These are phyloP conservation scores for Neodiprion virginianus DNA, from an alignment of 1,140 invertebrate genomes.

Conservation along the genomic window DNA sequence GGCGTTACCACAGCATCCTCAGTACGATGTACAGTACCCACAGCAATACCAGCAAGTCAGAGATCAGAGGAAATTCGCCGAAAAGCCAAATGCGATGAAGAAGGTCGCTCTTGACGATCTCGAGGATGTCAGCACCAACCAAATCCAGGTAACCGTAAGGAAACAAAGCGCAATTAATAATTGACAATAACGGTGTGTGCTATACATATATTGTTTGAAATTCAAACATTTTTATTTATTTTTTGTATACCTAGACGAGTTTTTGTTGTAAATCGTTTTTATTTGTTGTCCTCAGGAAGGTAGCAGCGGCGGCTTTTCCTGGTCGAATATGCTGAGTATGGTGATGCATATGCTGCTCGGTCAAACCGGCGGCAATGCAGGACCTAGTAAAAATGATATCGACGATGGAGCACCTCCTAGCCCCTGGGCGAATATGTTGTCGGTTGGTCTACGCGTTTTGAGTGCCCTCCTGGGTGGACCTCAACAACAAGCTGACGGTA, in stretches of 20 bases:
- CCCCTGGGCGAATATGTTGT: slow-evolving; percentile 86
- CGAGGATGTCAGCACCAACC: slow-evolving; percentile 82
- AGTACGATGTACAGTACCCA: slow-evolving; percentile 43
- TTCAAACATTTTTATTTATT: too few relatives aligned
- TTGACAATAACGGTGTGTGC: too few relatives aligned
- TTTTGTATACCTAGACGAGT: background rate
- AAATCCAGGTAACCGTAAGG: slow-evolving; percentile 67
- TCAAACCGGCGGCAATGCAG: slow-evolving; percentile 63
- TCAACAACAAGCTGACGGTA: slow-evolving; percentile 75
- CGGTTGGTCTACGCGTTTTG: slow-evolving; percentile 80
- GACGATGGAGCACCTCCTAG: slow-evolving; percentile 71
- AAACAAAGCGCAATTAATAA: background rate
- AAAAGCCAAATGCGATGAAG: slow-evolving; percentile 86
- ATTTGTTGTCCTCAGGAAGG: slow-evolving; percentile 58
- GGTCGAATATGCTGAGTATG: slow-evolving; percentile 85
- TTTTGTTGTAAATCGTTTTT: background rate
- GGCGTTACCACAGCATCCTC: slow-evolving; percentile 51
- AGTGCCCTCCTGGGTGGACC: slow-evolving; percentile 80
- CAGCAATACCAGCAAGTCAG: slow-evolving; percentile 60
- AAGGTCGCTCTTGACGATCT: slow-evolving; percentile 83
- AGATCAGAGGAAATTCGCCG: slow-evolving; percentile 79
- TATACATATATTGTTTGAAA: too few relatives aligned
- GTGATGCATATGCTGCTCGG: slow-evolving; percentile 86
- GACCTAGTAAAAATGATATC: slow-evolving; percentile 83
- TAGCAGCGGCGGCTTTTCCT: slow-evolving; percentile 75